phyloP scores from a whole-genome alignment of 1,140 invertebrate genomes.

The Globodera ellingtonae region DNA sequence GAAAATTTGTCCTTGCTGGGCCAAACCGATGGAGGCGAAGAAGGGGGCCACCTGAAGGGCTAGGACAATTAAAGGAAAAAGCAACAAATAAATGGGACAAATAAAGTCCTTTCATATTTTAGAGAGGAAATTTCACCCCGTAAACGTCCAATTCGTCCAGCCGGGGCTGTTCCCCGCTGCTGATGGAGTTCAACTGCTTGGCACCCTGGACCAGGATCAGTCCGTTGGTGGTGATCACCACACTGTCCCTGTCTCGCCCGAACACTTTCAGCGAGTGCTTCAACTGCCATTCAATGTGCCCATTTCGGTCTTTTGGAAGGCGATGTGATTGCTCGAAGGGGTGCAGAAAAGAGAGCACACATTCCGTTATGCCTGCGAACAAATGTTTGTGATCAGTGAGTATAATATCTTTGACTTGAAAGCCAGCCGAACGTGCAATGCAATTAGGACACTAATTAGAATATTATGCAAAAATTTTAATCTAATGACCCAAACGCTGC shows the following conservation, averaged over 20 bases:
- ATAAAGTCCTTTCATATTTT: not conserved
- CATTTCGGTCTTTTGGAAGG: conserved; percentile 53
- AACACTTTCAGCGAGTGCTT: conserved; percentile 59
- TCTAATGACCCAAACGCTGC: not conserved
- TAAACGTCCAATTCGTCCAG: conserved; percentile 56
- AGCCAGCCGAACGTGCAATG: no score
- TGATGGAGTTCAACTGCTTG: conserved; percentile 3
- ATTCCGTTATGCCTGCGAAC: conserved; percentile 48
- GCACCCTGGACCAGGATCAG: conserved; percentile 54
- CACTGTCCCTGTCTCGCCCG: conserved; percentile 46
- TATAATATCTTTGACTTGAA: not conserved
- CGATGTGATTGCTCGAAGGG: conserved; percentile 50
- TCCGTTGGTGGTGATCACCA: conserved; percentile 60
- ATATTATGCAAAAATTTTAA: not conserved
- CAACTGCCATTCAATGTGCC: conserved; percentile 55
- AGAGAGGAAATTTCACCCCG: conserved; percentile 30
- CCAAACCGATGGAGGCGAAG: conserved; percentile 60
- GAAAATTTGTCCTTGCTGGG: conserved; percentile 24
- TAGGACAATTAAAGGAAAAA: not conserved
- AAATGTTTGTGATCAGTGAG: conserved; percentile 2
- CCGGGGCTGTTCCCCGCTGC: conserved; percentile 18
- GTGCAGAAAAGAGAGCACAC: conserved; percentile 59
- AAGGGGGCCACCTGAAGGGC: conserved; percentile 57
- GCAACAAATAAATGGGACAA: no score
- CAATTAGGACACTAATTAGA: no score